phyloP scores from a whole-genome alignment of 2,797 vertebrate genomes.

The Halcyon chelicuti region DNA sequence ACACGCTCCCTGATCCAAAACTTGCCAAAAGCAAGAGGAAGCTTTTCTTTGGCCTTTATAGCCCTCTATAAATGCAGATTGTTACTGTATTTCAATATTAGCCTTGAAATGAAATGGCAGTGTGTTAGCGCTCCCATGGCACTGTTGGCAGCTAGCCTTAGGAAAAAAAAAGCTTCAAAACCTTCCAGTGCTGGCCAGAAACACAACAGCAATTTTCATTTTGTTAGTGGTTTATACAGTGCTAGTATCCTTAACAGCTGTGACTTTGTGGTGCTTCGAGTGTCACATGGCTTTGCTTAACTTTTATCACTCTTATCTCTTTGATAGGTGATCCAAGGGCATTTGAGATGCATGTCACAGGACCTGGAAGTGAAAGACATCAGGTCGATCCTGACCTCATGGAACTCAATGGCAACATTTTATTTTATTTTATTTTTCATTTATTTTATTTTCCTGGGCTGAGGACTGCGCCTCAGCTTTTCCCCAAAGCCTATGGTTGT shows the following conservation, averaged over 20 bases:
- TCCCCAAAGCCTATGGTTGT: fast-evolving
- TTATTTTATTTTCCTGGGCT: background rate
- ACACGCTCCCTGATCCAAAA: background rate
- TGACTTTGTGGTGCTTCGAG: background rate
- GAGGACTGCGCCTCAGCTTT: background rate
- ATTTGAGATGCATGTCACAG: background rate
- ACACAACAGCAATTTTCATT: background rate
- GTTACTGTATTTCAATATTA: constrained; percentile 12
- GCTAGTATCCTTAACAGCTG: background rate
- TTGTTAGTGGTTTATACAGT: background rate
- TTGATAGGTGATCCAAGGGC: background rate
- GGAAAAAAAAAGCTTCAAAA: constrained; percentile 8
- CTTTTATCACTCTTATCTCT: background rate
- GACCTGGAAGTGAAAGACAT: background rate
- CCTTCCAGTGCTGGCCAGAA: background rate
- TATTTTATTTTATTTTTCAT: background rate
- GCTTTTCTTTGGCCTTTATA: constrained; percentile 1
- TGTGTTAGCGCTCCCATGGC: background rate
- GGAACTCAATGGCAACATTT: background rate
- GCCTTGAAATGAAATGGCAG: constrained; percentile 18
- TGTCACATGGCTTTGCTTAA: background rate
- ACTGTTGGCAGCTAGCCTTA: background rate
- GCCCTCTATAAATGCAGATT: background rate
- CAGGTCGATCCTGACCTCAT: background rate
- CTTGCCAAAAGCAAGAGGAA: background rate